Conservation (phyloP, 2,888 invertebrate genomes). For the Entomobrya proxima region DNA sequence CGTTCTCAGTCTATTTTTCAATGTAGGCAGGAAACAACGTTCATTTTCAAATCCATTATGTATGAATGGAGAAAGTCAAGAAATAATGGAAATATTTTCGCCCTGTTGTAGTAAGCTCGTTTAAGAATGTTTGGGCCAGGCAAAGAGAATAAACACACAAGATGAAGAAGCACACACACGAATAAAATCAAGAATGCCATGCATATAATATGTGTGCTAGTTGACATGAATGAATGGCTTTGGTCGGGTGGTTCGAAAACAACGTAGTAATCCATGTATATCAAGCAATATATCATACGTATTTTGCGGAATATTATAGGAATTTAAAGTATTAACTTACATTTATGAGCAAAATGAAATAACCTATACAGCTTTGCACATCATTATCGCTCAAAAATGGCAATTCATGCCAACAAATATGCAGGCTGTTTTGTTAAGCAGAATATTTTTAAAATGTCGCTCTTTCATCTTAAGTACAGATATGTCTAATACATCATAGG, state of each 20-base stretch:
- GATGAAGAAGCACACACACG: background rate
- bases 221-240: slow-evolving; percentile 34
- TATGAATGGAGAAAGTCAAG: slow-evolving; percentile 53
- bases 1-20: background rate
- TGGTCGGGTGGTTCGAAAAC: background rate
- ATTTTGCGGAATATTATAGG: no score
- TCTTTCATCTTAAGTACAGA: no score
- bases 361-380: no score
- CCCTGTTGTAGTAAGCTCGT: background rate
- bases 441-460: no score
- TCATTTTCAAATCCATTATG: slow-evolving; percentile 47
- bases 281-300: background rate
- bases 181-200: slow-evolving; percentile 25
- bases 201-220: slow-evolving; percentile 37
- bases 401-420: no score
- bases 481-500: no score
- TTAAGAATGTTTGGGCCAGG: background rate
- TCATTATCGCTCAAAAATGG: no score
- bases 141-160: background rate
- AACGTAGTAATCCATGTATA: background rate
- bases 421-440: no score
- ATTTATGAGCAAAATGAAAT: no score
- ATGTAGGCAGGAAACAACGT: background rate
- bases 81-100: slow-evolving; percentile 45
- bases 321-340: no score